These are phyloP conservation scores for Sepioteuthis lessoniana DNA, from an alignment of 2,888 invertebrate genomes.

Conservation along the genomic window DNA sequence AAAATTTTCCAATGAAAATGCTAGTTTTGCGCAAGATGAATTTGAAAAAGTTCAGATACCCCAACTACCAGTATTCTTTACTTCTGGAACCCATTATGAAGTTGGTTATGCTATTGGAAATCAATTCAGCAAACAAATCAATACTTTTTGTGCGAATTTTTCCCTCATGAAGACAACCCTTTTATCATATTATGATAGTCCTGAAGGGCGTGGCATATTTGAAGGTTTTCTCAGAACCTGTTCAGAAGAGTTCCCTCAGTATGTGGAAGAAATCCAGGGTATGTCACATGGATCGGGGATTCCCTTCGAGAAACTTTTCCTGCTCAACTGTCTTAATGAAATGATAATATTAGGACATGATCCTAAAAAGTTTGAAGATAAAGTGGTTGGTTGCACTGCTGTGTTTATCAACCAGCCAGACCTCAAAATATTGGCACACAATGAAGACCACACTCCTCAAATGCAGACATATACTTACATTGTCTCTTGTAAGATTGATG, in stretches of 20 bases:
- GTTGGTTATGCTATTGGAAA: slow-evolving; percentile 57
- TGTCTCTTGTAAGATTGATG: slow-evolving; percentile 54
- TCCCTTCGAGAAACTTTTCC: slow-evolving; percentile 58
- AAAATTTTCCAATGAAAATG: too few species aligned
- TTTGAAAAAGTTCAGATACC: background rate
- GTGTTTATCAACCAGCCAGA: slow-evolving; percentile 56
- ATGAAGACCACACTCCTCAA: slow-evolving; percentile 58
- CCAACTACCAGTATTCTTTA: slow-evolving; percentile 47
- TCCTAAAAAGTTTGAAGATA: slow-evolving; percentile 50
- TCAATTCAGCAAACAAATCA: slow-evolving; percentile 54
- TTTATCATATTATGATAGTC: slow-evolving; percentile 52
- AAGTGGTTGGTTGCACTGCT: slow-evolving; percentile 56
- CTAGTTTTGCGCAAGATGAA: too few species aligned
- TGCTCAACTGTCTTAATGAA: slow-evolving; percentile 51
- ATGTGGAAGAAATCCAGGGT: slow-evolving; percentile 59
- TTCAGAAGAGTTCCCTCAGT: slow-evolving; percentile 56
- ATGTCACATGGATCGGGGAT: slow-evolving; percentile 59
- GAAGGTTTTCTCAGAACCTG: slow-evolving; percentile 54
- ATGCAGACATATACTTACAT: slow-evolving; percentile 56
- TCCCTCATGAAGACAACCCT: slow-evolving; percentile 49
- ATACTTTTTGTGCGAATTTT: slow-evolving; percentile 51
- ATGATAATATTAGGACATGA: slow-evolving; percentile 55
- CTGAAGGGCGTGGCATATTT: slow-evolving; percentile 53
- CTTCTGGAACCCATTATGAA: slow-evolving; percentile 55
- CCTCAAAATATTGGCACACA: slow-evolving; percentile 53